Base-by-base conservation (phyloP, 1,140 invertebrate genomes). In the Catajapyx aquilonaris region DNA sequence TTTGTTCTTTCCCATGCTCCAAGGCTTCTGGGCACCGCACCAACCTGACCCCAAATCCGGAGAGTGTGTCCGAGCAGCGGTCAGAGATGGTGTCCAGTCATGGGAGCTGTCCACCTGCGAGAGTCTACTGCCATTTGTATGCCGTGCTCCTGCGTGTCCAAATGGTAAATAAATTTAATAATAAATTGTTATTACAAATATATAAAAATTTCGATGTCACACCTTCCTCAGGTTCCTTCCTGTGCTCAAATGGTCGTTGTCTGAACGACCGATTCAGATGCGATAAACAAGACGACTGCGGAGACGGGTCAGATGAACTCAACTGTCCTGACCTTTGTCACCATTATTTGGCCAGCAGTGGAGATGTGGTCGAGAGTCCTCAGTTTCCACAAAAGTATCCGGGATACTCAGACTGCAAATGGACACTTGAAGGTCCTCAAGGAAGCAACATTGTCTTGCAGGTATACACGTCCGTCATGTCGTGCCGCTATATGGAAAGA, bases 391-490 rank as follows among this genome's bases (percentile, higher is more conserved):
- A 86, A 46, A 85, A 86, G 50, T 95, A 96, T 54, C 68, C 71
- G 37, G 68, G 85, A 2, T 70, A 91, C 35, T 75, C 76, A 37
- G 85, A 93, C 51, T 96, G 90, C 56, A 90, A 90, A 60, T 96
- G 91, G 90, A 93, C 88, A 1, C 61, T 97, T 32, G 90, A 96
- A 64, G 88, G 86, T 19, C 88, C 88, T 3, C 73, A 93, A 57
- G 90, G 90, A 28, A 84, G 90, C 54, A 88, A 87, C 48, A 87
- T 94, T 41, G 69, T 88, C 21, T 61, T 93, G 38, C 73, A 76
- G 60, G 72, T 75, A 55, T n/a, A n/a, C n/a, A n/a, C n/a, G n/a
- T n/a, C n/a, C n/a, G n/a, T n/a, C n/a, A n/a, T n/a, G n/a, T n/a
- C n/a, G n/a, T n/a, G n/a, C n/a, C n/a, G n/a, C n/a, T n/a, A n/a